Conservation (phyloP, 2,797 vertebrate species). For the Rhynchotus rufescens region DNA sequence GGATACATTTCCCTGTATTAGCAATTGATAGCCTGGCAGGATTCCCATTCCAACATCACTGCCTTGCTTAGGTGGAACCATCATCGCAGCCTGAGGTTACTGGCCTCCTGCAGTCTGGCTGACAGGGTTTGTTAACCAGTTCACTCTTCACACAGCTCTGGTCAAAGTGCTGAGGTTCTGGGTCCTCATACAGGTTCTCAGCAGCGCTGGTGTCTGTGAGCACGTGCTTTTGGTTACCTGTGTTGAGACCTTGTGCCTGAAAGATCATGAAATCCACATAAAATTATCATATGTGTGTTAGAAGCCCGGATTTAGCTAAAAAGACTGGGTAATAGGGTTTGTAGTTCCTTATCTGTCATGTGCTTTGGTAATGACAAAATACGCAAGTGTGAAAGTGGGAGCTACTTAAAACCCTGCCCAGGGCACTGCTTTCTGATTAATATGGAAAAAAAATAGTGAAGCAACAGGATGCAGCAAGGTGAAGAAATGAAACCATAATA, state of each 20-base stretch:
- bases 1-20: neutral
- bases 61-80: neutral
- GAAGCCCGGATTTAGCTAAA: neutral
- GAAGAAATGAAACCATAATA: conserved; percentile 31
- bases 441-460: neutral
- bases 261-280: neutral
- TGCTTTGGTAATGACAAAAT: conserved; percentile 26
- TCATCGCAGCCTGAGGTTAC: neutral
- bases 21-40: neutral
- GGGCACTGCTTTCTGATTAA: neutral
- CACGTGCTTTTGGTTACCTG: neutral
- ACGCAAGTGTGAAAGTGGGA: neutral
- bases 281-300: neutral
- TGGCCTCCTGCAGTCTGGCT: neutral
- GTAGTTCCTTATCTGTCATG: neutral
- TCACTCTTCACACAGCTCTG: neutral
- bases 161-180: neutral
- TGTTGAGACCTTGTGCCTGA: neutral
- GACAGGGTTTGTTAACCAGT: neutral
- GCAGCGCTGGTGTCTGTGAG: neutral
- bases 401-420: neutral
- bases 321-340: neutral
- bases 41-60: neutral
- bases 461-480: neutral
- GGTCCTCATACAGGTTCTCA: rapidly evolving